Evolutionary conservation across 2,888 invertebrate genomes (phyloP), one percentile per base, ranked within the genome.

Genomic region (Nemurella pictetii): DNA sequence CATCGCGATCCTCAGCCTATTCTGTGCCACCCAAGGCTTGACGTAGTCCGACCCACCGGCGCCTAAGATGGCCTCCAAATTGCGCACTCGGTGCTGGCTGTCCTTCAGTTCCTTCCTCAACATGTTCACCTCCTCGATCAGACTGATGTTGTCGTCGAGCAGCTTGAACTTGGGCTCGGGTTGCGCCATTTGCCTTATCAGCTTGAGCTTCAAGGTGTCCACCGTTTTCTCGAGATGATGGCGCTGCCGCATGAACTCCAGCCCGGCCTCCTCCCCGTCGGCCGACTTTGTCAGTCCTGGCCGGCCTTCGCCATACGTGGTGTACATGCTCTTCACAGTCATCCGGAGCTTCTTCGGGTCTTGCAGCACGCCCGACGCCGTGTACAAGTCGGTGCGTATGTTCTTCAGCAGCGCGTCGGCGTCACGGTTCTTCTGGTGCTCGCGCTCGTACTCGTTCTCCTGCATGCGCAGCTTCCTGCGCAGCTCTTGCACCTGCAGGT

Each of bases 351-450:
- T 89, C 90, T 93, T 91, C 0, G 96, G 95, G 87, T 97, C 95
- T 89, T 96, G 96, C 75, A 97, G 93, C 86, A 95, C 93, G 0
- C 94, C 94, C 4, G 96, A 95, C 89, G 96, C 94, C 87, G 95
- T 93, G 88, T 95, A 95, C 84, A 98, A 92, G 88, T 98, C 97
- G 82, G 94, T 94, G 89, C 96, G 94, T 86, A 98, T 95, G 88
- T 94, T 93, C 87, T 94, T 94, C 55, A 97, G 89, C 0, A 94
- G 92, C 85, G 93, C 93, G 87, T 94, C 93, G 83, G 94, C 91
- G 0, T 92, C 92, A 85, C 93, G 91, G 83, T 94, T 93, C 75
- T 93, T 91, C 83, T 94, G 93, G 77, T 93, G 92, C 72, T 92
- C 91, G 0, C 94, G 91, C 84, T 94, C 91, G 85, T 94, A 92